Conservation (phyloP, 1,140 invertebrate species). For the Caligus rogercresseyi region DNA sequence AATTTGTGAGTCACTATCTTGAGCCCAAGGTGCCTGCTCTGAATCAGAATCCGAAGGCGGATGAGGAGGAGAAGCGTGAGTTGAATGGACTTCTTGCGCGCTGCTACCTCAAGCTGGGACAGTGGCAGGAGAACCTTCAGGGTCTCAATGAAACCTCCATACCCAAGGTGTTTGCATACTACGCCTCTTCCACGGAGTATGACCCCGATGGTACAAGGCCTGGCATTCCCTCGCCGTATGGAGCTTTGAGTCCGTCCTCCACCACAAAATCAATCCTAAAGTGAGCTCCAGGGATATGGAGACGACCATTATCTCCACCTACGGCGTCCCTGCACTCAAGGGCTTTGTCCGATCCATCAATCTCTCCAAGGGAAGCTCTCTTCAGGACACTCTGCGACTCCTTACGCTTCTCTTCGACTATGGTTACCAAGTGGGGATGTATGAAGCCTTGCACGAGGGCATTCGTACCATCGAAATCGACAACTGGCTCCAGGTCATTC, state of each 20-base stretch:
- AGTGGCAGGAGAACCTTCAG: conserved; percentile 27
- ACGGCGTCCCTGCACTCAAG: conserved; percentile 62
- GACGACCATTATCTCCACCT: conserved; percentile 12
- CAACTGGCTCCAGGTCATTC: conserved; percentile 98
- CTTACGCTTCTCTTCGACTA: conserved; percentile 89
- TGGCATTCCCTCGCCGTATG: conserved; percentile 97
- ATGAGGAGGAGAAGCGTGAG: background rate
- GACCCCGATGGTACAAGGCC: conserved; percentile 81
- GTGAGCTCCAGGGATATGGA: conserved; percentile 28
- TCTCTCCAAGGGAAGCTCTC: conserved; percentile 64
- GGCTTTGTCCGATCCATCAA: conserved; percentile 92
- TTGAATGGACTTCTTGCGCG: conserved; percentile 15
- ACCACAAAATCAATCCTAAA: conserved; percentile 37
- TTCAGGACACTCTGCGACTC: conserved; percentile 91
- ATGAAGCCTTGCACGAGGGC: conserved; percentile 78
- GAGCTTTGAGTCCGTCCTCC: conserved; percentile 89
- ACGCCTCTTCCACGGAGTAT: conserved; percentile 65
- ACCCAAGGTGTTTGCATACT: conserved; percentile 62
- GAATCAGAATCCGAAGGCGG: conserved; percentile 24
- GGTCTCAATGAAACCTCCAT: conserved; percentile 43
- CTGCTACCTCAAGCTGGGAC: conserved; percentile 20
- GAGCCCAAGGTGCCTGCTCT: conserved; percentile 27
- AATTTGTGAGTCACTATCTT: conserved; percentile 52
- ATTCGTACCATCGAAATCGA: conserved; percentile 86
- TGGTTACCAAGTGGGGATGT: conserved; percentile 76